Evolutionary conservation across 2,888 invertebrate species (phyloP).

Genomic region (Julus scandinavius): DNA sequence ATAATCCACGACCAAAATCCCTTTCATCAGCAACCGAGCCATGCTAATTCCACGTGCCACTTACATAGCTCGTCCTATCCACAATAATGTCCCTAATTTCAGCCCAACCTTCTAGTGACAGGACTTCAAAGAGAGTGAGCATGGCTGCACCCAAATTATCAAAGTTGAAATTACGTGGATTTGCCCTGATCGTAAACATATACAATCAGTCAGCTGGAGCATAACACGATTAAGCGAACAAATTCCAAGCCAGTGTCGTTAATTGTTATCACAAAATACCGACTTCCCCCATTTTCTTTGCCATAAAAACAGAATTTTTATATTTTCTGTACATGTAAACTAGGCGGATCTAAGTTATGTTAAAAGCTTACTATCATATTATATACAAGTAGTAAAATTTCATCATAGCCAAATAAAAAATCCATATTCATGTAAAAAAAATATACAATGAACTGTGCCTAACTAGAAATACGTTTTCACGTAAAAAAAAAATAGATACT

Average conservation of each 20-base stretch:
- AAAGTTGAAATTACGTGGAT: constrained; percentile 69
- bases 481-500: too few species aligned
- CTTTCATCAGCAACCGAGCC: not conserved
- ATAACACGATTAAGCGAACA: constrained; percentile 48
- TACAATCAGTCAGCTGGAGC: constrained; percentile 29
- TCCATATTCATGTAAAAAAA: constrained; percentile 37
- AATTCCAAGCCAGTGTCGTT: constrained; percentile 13
- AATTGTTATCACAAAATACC: not conserved
- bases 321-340: not conserved
- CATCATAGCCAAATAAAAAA: not conserved
- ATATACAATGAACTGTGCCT: constrained; percentile 28
- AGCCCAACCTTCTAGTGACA: constrained; percentile 68
- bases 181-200: constrained; percentile 64
- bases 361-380: not conserved
- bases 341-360: not conserved
- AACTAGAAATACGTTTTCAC: too few species aligned
- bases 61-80: constrained; percentile 67
- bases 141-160: constrained; percentile 68
- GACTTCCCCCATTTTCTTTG: too few species aligned
- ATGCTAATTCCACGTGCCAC: constrained; percentile 60
- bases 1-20: not conserved
- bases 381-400: not conserved
- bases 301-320: too few species aligned
- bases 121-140: constrained; percentile 67
- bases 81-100: constrained; percentile 70